phyloP scores from a whole-genome alignment of 2,113 vertebrate genomes.

The Atlantisia rogersi region DNA sequence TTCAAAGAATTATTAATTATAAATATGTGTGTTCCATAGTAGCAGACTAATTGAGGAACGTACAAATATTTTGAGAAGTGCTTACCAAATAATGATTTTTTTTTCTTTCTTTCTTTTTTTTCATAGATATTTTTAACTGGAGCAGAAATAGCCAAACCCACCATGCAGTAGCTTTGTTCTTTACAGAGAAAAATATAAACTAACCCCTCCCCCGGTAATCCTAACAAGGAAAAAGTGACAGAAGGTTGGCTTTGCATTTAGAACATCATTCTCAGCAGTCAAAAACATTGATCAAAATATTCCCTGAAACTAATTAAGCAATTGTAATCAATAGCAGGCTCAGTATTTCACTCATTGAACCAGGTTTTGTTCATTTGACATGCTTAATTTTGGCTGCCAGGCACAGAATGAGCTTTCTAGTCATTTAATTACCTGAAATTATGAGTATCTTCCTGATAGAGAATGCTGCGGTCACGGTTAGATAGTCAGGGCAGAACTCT shows the following conservation, averaged over 20 bases:
- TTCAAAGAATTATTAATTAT: not conserved
- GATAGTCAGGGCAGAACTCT: not conserved
- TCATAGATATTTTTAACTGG: not conserved
- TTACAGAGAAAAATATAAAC: not conserved
- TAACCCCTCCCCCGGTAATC: not conserved
- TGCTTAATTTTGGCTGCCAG: slow-evolving; percentile 30
- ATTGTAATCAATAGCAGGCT: not conserved
- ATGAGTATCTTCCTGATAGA: slow-evolving; percentile 8
- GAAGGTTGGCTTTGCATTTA: not conserved
- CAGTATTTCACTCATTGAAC: slow-evolving; percentile 22
- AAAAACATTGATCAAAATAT: slow-evolving; percentile 42
- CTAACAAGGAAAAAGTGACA: not conserved
- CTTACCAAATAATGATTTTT: not conserved
- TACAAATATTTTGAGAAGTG: not conserved
- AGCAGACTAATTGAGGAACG: not conserved
- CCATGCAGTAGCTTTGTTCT: not conserved
- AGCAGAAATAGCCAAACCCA: not conserved
- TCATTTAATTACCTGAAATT: slow-evolving; percentile 57
- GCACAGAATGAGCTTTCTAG: slow-evolving; percentile 25
- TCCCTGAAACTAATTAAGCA: slow-evolving; percentile 21
- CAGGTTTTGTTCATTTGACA: slow-evolving; percentile 23
- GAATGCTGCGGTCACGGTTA: not conserved
- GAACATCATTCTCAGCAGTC: not conserved
- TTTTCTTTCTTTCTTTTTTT: not conserved
- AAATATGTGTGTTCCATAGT: not conserved